These are phyloP conservation scores for Gonioctena quinquepunctata DNA, from an alignment of 1,140 invertebrate genomes.

Conservation along the genomic window DNA sequence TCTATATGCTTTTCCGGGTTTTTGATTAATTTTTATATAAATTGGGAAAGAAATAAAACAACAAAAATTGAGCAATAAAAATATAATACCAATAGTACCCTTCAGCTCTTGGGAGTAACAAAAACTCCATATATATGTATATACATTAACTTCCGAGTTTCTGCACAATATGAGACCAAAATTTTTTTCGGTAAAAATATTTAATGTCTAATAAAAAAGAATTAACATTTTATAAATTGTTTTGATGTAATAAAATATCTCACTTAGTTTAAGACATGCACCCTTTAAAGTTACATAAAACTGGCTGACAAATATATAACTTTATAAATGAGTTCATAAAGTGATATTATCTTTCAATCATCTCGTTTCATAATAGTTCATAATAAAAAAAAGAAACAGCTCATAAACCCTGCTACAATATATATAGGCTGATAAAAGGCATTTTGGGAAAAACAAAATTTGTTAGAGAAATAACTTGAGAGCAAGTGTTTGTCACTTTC, in stretches of 20 bases:
- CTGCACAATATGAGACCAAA: neutral
- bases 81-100: neutral
- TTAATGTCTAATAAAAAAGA: neutral
- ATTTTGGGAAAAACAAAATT: too few species aligned
- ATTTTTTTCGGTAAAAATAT: neutral
- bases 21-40: too few species aligned
- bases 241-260: neutral
- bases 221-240: neutral
- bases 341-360: neutral
- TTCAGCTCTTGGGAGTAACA: neutral
- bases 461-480: too few species aligned
- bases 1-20: too few species aligned
- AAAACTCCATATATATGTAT: neutral
- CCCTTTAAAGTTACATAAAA: neutral
- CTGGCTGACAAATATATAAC: slow-evolving; percentile 3
- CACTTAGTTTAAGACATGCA: neutral
- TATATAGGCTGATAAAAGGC: too few species aligned
- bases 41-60: neutral
- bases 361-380: too few species aligned
- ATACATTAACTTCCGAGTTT: neutral
- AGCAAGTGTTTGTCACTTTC: too few species aligned
- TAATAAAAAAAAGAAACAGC: neutral
- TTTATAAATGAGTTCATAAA: neutral
- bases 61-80: neutral
- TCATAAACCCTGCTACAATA: neutral